A percentile compares a stretch with the other conserved stretches of the same genome.
These are phyloP conservation scores for Rhamphomyia laevipes DNA, from an alignment of 2,888 invertebrate genomes.

Conservation along the genomic window DNA sequence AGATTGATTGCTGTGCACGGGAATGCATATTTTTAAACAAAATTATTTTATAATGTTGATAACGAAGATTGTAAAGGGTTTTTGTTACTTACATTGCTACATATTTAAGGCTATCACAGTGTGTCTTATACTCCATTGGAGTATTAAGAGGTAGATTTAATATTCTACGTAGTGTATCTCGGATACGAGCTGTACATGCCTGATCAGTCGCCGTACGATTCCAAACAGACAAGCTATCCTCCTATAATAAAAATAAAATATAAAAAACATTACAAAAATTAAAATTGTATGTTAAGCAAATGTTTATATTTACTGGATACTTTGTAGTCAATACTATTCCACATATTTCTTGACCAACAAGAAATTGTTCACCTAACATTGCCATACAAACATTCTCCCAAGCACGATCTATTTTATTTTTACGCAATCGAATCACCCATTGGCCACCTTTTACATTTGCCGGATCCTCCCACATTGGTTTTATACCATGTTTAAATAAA, in stretches of 20 bases:
- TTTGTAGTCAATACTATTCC: conserved; percentile 93
- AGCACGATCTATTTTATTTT: conserved; percentile 87
- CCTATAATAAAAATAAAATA: conserved; percentile 42
- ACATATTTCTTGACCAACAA: conserved; percentile 97
- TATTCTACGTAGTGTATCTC: conserved; percentile 89
- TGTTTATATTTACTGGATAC: conserved; percentile 46
- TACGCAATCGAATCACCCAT: conserved; percentile 92
- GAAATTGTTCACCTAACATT: conserved; percentile 97
- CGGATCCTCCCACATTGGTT: conserved; percentile 99
- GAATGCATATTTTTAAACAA: no score
- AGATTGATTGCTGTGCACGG: no score
- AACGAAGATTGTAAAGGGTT: no score
- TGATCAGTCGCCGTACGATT: conserved; percentile 89
- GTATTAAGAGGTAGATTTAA: conserved; percentile 88
- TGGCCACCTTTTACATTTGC: conserved; percentile 95
- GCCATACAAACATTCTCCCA: conserved; percentile 99
- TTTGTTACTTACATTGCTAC: conserved; percentile 35
- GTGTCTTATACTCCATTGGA: conserved; percentile 88
- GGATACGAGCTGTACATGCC: conserved; percentile 76
- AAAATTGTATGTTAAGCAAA: conserved; percentile 28
- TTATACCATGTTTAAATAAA: conserved; percentile 93
- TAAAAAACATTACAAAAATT: neutral
- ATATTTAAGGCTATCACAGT: conserved; percentile 70
- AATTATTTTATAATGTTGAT: no score
- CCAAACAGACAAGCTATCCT: conserved; percentile 95